phyloP scores from a whole-genome alignment of 2,797 vertebrate genomes.

The Hylomyscus alleni region DNA sequence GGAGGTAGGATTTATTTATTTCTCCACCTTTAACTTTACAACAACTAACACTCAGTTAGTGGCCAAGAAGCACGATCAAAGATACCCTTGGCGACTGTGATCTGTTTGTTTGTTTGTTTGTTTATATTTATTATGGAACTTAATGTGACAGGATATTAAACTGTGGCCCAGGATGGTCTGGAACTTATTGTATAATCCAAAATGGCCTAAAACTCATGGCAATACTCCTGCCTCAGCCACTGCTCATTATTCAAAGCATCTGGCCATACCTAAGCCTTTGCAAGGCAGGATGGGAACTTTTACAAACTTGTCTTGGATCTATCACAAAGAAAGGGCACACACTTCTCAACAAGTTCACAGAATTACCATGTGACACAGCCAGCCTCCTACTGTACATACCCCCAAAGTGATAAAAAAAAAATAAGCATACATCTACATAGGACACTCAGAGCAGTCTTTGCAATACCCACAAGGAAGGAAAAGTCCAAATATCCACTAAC shows the following conservation, averaged over 20 bases:
- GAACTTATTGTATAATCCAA: neutral
- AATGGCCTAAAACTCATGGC: neutral
- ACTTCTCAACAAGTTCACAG: neutral
- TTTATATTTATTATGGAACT: no score
- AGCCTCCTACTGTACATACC: neutral
- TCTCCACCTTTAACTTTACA: neutral
- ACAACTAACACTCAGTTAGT: neutral
- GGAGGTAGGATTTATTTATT: neutral
- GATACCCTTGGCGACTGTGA: no score
- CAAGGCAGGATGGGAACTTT: neutral
- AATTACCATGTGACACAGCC: neutral
- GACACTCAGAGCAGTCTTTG: neutral
- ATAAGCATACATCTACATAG: accelerated
- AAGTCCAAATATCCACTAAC: neutral
- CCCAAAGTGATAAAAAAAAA: neutral
- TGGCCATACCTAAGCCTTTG: neutral
- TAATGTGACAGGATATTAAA: neutral
- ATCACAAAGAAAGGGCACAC: neutral
- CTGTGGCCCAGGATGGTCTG: neutral
- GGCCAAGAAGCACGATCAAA: neutral
- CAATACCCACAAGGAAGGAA: neutral
- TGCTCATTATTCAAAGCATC: neutral
- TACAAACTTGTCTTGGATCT: neutral
- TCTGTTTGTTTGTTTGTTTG: no score
- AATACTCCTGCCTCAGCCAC: neutral